phyloP scores from a whole-genome alignment of 2,113 vertebrate genomes.

The Pavo muticus region DNA sequence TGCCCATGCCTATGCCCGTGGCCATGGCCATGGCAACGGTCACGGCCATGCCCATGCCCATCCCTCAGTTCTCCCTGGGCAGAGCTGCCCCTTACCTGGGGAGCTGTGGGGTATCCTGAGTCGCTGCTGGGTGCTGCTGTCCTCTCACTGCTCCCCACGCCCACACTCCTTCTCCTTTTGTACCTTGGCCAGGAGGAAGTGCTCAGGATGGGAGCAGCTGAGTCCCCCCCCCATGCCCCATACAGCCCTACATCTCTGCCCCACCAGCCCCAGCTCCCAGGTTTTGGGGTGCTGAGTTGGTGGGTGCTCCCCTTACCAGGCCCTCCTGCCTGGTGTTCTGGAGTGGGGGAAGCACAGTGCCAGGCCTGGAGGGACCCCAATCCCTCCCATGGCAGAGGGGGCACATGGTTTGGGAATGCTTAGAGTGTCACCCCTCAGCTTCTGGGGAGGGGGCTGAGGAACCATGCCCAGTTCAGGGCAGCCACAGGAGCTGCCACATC shows the following conservation, averaged over 20 bases:
- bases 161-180: not conserved
- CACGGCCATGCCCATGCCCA: not conserved
- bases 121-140: not conserved
- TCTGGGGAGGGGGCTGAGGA: not conserved
- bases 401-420: not conserved
- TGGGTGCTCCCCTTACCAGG: not conserved
- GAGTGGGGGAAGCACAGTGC: not conserved
- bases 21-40: not conserved
- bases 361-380: not conserved
- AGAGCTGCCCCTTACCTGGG: constrained; percentile 42
- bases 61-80: not conserved
- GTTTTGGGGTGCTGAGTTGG: not conserved
- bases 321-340: not conserved
- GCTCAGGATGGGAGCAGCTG: not conserved
- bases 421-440: no score
- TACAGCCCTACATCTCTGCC: not conserved
- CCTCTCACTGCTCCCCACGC: not conserved
- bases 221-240: not conserved
- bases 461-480: no score
- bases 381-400: not conserved
- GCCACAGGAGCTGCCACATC: not conserved
- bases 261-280: not conserved
- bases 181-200: not conserved
- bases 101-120: not conserved
- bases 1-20: not conserved